Percentiles rank a stretch among this genome's conserved stretches.
phyloP scores from a whole-genome alignment of 2,797 vertebrate genomes.

The Masticophis lateralis region DNA sequence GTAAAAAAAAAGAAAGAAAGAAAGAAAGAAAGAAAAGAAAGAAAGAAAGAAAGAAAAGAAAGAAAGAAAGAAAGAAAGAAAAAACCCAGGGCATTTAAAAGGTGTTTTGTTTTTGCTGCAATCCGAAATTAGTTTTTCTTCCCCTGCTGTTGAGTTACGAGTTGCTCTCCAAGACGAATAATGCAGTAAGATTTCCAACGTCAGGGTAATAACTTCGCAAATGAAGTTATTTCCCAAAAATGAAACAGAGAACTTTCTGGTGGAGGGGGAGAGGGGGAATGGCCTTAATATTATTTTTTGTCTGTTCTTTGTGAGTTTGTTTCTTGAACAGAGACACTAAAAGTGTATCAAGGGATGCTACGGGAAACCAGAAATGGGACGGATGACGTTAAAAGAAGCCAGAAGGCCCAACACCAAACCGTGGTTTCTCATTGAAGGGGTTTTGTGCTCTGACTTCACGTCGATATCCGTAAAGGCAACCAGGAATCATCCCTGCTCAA shows the following conservation, averaged over 20 bases:
- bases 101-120: conserved; percentile 66
- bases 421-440: neutral
- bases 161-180: conserved; percentile 48
- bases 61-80: too few species aligned
- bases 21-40: too few species aligned
- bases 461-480: neutral
- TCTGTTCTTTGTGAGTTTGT: neutral
- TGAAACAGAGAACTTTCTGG: conserved; percentile 23
- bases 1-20: neutral
- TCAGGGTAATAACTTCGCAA: conserved; percentile 57
- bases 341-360: conserved; percentile 46
- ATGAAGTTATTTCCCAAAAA: conserved; percentile 54
- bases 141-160: conserved; percentile 31
- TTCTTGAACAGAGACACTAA: neutral
- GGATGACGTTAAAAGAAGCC: conserved; percentile 23
- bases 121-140: conserved; percentile 71
- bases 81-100: conserved; percentile 40
- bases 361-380: conserved; percentile 33
- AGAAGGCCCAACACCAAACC: neutral
- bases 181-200: conserved; percentile 59
- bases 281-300: neutral
- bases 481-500: neutral
- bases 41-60: too few species aligned
- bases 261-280: neutral
- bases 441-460: neutral